These are phyloP conservation scores for Hypocryptadius cinnamomeus DNA, from an alignment of 2,113 vertebrate species.

Conservation along the genomic window DNA sequence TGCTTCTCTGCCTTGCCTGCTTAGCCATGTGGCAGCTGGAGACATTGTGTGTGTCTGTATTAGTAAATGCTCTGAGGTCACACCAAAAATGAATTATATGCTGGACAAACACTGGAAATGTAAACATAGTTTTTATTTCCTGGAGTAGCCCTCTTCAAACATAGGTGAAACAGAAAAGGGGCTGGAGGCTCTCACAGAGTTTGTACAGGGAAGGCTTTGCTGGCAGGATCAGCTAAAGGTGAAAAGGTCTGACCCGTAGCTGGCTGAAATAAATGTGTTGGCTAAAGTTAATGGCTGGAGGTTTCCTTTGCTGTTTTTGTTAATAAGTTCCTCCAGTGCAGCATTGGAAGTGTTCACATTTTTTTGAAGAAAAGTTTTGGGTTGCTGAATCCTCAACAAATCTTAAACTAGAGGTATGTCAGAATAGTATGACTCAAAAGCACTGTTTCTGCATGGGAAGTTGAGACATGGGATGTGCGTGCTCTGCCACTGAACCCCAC, in stretches of 20 bases:
- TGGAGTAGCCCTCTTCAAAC: neutral
- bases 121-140: neutral
- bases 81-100: neutral
- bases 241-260: neutral
- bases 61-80: neutral
- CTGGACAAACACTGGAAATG: neutral
- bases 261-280: neutral
- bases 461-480: neutral
- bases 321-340: neutral
- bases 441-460: neutral
- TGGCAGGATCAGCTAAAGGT: neutral
- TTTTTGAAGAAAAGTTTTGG: neutral
- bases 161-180: neutral
- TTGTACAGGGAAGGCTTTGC: neutral
- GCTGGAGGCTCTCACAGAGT: neutral
- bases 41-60: neutral
- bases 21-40: neutral
- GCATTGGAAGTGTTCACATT: neutral
- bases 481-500: neutral
- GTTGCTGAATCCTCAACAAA: neutral
- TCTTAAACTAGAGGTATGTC: neutral
- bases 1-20: neutral
- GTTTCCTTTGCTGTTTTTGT: neutral
- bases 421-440: neutral
- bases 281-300: neutral